Conservation (phyloP, 1,140 invertebrate genomes). For the Capitella teleta region DNA sequence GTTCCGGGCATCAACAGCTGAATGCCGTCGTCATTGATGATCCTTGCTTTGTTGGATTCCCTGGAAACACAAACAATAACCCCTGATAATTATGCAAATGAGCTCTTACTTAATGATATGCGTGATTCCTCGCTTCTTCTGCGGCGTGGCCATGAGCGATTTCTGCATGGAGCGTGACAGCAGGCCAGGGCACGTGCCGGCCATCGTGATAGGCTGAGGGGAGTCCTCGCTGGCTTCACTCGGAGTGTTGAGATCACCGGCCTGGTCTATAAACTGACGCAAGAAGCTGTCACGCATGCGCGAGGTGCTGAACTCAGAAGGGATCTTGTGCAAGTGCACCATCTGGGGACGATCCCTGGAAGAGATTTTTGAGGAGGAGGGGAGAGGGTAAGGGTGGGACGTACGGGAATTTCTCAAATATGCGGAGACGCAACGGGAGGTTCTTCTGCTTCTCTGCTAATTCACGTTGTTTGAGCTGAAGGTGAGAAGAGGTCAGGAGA, state of each 20-base stretch:
- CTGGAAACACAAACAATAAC: conserved; percentile 17
- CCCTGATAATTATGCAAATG: conserved; percentile 1
- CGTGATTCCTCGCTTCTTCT: not conserved
- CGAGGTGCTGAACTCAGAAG: conserved; percentile 88
- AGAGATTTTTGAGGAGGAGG: not conserved
- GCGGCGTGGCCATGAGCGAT: not conserved
- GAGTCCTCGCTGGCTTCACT: no score
- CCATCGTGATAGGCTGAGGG: no score
- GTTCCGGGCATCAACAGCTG: conserved; percentile 28
- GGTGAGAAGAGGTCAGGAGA: no score
- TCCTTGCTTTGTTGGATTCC: conserved; percentile 38
- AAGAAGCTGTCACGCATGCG: conserved; percentile 98
- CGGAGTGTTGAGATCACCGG: not conserved
- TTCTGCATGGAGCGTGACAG: not conserved
- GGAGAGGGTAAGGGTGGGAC: conserved; percentile 11
- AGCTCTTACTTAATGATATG: not conserved
- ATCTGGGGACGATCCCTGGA: conserved; percentile 84
- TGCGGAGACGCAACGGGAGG: conserved; percentile 84
- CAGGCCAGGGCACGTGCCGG: no score
- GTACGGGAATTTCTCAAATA: conserved; percentile 95
- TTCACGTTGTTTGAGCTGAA: conserved; percentile 75
- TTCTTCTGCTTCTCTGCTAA: conserved; percentile 87
- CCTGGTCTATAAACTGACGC: conserved; percentile 78
- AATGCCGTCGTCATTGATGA: conserved; percentile 32
- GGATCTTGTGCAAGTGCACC: conserved; percentile 88